These are phyloP conservation scores for Coenonympha glycerion DNA, from an alignment of 2,888 invertebrate species.

Conservation along the genomic window DNA sequence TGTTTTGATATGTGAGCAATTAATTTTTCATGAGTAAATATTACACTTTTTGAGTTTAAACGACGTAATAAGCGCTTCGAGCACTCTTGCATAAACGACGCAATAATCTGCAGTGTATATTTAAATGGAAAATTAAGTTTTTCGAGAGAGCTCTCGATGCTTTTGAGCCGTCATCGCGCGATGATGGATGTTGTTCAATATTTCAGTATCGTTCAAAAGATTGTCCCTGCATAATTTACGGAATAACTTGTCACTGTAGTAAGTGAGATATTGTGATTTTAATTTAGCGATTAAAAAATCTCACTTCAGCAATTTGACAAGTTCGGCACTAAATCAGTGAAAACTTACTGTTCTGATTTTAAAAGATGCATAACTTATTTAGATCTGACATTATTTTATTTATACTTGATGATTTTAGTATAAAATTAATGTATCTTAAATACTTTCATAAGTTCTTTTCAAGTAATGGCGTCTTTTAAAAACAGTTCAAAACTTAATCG, in stretches of 20 bases:
- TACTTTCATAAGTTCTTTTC: too few relatives aligned
- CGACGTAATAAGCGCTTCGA: constrained; percentile 10
- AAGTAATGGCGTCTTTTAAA: too few relatives aligned
- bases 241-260: neutral
- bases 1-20: neutral
- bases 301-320: too few relatives aligned
- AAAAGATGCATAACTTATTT: too few relatives aligned
- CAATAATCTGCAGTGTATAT: constrained; percentile 41
- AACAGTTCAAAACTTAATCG: too few relatives aligned
- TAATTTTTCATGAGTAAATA: too few relatives aligned
- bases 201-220: constrained; percentile 67
- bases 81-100: constrained; percentile 5
- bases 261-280: neutral
- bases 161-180: constrained; percentile 58
- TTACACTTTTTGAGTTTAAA: constrained; percentile 3
- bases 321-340: too few relatives aligned
- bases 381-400: too few relatives aligned
- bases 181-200: constrained; percentile 71
- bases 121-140: constrained; percentile 70
- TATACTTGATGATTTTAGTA: too few relatives aligned
- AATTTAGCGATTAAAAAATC: neutral
- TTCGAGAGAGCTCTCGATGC: constrained; percentile 66
- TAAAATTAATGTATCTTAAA: too few relatives aligned
- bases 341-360: too few relatives aligned
- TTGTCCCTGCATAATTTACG: constrained; percentile 32